Percentiles rank a stretch among this genome's conserved stretches.
Evolutionary conservation across 2,797 vertebrate genomes (phyloP).

Genomic region (Spinus olivaceus): DNA sequence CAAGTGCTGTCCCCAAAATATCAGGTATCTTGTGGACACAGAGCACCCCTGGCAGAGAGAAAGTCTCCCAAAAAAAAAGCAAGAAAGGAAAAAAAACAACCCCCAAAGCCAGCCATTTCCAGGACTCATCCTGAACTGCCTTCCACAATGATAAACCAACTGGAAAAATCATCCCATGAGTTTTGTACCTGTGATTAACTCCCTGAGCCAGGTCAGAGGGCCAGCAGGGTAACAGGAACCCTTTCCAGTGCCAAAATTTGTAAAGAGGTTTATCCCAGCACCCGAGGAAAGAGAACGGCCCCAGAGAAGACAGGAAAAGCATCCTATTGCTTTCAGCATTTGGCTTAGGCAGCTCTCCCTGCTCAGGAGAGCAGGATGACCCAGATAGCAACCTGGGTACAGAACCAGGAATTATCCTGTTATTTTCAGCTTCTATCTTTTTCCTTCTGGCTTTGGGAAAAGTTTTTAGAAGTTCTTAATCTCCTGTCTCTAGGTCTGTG

Average conservation of each 20-base stretch:
- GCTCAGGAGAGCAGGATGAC: conserved; percentile 35
- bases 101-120: not conserved
- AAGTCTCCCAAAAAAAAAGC: not conserved
- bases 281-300: not conserved
- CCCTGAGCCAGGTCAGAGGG: not conserved
- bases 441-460: not conserved
- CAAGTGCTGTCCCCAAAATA: not conserved
- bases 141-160: not conserved
- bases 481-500: not conserved
- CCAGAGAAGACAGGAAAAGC: not conserved
- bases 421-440: not conserved
- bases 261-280: not conserved
- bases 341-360: not conserved
- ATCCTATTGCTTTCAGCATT: not conserved
- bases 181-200: not conserved
- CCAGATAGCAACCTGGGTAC: conserved; percentile 39
- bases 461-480: not conserved
- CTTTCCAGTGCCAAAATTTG: not conserved
- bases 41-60: not conserved
- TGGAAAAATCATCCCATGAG: not conserved
- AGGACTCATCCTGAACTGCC: not conserved
- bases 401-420: conserved; percentile 10
- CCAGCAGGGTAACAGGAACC: not conserved
- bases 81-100: not conserved
- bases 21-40: not conserved